These are phyloP conservation scores for Australoheros facetus DNA, from an alignment of 2,797 vertebrate genomes.

Conservation along the genomic window DNA sequence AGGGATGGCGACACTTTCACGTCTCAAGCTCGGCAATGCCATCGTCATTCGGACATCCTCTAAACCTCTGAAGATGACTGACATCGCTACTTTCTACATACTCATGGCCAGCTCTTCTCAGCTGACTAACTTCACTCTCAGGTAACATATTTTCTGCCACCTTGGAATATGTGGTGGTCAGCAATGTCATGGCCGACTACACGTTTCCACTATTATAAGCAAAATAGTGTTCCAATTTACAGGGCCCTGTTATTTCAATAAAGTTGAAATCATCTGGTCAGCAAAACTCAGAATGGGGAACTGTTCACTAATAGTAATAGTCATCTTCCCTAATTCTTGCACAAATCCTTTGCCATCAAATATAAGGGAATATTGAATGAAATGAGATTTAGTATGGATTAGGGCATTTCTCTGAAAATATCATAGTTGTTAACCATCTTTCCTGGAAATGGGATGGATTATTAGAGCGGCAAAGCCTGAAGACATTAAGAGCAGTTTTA, in stretches of 20 bases:
- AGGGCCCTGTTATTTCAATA: background rate
- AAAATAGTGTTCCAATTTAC: background rate
- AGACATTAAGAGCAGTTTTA: conserved; percentile 53
- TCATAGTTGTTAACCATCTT: conserved; percentile 36
- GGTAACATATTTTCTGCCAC: conserved; percentile 77
- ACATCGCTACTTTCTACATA: conserved; percentile 89
- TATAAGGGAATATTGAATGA: conserved; percentile 47
- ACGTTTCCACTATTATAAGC: background rate
- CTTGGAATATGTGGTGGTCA: background rate
- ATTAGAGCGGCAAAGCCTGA: conserved; percentile 46
- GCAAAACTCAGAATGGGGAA: conserved; percentile 2
- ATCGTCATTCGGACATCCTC: conserved; percentile 85
- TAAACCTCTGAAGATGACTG: conserved; percentile 85
- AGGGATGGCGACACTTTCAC: conserved; percentile 79
- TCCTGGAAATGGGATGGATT: conserved; percentile 57
- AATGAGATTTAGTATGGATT: conserved; percentile 66
- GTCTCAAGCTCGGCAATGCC: conserved; percentile 86
- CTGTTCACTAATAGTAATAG: conserved; percentile 11
- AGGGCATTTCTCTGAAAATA: conserved; percentile 65
- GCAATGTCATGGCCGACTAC: background rate
- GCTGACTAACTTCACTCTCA: conserved; percentile 88
- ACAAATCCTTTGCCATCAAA: conserved; percentile 44
- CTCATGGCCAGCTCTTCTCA: conserved; percentile 85
- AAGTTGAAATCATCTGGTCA: conserved; percentile 18
- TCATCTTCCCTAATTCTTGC: conserved; percentile 27